phyloP scores from a whole-genome alignment of 1,140 invertebrate genomes.

The Augochlora pura region DNA sequence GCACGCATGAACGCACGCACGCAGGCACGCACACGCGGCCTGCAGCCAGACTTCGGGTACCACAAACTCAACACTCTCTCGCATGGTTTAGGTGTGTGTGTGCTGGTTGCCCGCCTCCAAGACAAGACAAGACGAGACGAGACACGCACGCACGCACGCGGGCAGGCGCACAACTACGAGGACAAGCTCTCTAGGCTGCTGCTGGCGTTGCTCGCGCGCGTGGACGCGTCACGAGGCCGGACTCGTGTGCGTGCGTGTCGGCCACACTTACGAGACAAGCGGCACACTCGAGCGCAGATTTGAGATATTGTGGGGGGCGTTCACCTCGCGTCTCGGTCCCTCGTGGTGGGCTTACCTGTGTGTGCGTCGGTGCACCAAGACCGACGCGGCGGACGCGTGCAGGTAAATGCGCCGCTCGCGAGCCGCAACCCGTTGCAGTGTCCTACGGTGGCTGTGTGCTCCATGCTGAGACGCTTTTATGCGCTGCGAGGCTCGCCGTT shows the following conservation, averaged over 20 bases:
- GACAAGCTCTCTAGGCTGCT: no score
- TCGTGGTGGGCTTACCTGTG: constrained; percentile 53
- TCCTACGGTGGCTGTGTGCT: no score
- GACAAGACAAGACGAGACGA: no score
- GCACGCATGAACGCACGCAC: constrained; percentile 6
- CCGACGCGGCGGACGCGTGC: not conserved
- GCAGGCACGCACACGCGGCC: constrained; percentile 28
- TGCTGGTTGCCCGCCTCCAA: not conserved
- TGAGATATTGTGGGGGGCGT: constrained; percentile 76
- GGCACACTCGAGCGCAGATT: constrained; percentile 67
- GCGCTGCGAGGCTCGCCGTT: constrained; percentile 6
- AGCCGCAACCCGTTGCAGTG: no score
- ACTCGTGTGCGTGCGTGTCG: not conserved
- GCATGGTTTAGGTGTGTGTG: not conserved
- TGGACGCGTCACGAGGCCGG: no score
- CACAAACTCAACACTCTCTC: constrained; percentile 19
- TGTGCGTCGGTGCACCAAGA: not conserved
- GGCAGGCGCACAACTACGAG: no score
- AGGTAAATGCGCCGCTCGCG: no score
- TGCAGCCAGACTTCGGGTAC: constrained; percentile 57
- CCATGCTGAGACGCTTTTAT: no score
- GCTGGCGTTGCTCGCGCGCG: no score
- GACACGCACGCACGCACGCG: no score
- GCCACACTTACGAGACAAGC: constrained; percentile 37
- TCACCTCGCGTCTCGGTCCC: constrained; percentile 73